Conservation (phyloP, 1,140 invertebrate species). For the Bombus picipes region DNA sequence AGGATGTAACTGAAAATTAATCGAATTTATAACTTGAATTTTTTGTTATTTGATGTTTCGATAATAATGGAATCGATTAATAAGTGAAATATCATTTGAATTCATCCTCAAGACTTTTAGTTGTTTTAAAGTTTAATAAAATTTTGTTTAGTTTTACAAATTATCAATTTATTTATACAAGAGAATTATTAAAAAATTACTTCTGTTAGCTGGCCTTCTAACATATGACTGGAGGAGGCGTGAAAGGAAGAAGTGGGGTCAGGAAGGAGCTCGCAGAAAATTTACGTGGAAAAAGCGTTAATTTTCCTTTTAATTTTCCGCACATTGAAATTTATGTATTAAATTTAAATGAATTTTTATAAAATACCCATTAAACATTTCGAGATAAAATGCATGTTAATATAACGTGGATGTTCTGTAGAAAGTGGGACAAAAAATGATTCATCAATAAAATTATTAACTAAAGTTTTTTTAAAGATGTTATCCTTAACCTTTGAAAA, state of each 20-base stretch:
- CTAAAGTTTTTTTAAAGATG: not conserved
- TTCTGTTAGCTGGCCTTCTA: constrained; percentile 91
- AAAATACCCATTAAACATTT: constrained; percentile 7
- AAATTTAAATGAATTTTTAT: constrained; percentile 31
- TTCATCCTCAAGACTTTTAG: too few species aligned
- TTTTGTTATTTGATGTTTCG: not conserved
- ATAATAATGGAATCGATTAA: not conserved
- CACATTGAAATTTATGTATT: constrained; percentile 25
- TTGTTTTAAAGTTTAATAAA: not conserved
- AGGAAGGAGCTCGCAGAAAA: constrained; percentile 94
- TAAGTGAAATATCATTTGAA: not conserved
- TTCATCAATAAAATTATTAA: constrained; percentile 28
- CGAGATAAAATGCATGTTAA: constrained; percentile 4
- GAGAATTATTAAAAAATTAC: constrained; percentile 15
- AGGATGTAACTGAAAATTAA: not conserved
- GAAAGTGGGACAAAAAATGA: not conserved
- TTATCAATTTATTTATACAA: constrained; percentile 5
- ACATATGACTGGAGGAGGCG: constrained; percentile 90
- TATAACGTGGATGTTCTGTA: not conserved
- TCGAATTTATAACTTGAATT: not conserved
- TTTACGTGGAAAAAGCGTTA: constrained; percentile 97
- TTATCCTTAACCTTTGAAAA: not conserved
- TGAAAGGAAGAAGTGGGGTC: constrained; percentile 97
- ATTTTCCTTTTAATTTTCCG: constrained; percentile 61
- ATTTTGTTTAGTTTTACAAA: not conserved